Conservation (phyloP, 2,797 vertebrate species). For the Phoebastria nigripes region DNA sequence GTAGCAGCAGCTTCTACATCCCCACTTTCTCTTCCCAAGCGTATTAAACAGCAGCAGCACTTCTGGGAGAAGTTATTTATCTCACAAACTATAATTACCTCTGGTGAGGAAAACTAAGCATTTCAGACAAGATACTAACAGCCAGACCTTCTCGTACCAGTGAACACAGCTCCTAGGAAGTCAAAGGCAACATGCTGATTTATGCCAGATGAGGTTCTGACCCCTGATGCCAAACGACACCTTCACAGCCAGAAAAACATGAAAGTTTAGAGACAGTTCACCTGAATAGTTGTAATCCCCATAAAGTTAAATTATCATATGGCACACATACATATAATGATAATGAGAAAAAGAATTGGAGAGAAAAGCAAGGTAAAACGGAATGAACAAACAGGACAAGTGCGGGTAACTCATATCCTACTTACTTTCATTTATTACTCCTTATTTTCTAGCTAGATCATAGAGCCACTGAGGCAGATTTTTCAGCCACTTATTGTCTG, state of each 20-base stretch:
- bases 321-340: background rate
- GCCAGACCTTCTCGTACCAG: background rate
- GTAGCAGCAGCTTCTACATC: slow-evolving; percentile 2
- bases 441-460: background rate
- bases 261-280: background rate
- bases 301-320: background rate
- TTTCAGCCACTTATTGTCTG: background rate
- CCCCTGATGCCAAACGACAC: background rate
- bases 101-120: slow-evolving; percentile 51
- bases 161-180: background rate
- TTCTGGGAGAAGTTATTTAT: slow-evolving; percentile 40
- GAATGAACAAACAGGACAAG: background rate
- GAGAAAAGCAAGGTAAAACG: background rate
- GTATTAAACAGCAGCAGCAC: slow-evolving; percentile 27
- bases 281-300: background rate
- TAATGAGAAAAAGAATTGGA: background rate
- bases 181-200: background rate
- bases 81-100: slow-evolving; percentile 66
- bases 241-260: background rate
- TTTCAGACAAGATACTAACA: background rate
- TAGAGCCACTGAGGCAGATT: background rate
- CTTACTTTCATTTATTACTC: background rate
- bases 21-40: background rate
- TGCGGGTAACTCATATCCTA: background rate
- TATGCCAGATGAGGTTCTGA: background rate